These are phyloP conservation scores for Hoplodrina blanda DNA, from an alignment of 2,888 invertebrate genomes.

Conservation along the genomic window DNA sequence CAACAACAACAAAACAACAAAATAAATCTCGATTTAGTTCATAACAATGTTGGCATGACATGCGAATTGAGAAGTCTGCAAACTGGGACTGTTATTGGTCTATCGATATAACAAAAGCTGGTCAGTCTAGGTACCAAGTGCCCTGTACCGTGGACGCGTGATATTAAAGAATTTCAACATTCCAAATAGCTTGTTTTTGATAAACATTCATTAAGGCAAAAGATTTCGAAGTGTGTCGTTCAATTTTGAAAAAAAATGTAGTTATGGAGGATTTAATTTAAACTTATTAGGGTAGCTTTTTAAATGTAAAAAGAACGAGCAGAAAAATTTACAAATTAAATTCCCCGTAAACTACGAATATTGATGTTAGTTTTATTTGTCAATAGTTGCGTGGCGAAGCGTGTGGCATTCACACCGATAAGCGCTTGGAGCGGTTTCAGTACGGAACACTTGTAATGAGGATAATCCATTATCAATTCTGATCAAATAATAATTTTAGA, in stretches of 20 bases:
- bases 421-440: conserved; percentile 57
- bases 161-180: conserved; percentile 27
- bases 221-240: conserved; percentile 10
- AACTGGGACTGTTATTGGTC: conserved; percentile 49
- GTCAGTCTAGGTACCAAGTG: conserved; percentile 58
- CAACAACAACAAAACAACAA: conserved; percentile 69
- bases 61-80: conserved; percentile 72
- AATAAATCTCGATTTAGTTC: conserved; percentile 70
- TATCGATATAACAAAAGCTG: conserved; percentile 49
- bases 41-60: conserved; percentile 83
- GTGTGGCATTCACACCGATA: conserved; percentile 71
- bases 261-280: conserved; percentile 26
- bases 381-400: conserved; percentile 71
- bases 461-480: conserved; percentile 50
- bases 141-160: conserved; percentile 54
- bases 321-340: conserved; percentile 18
- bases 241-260: conserved; percentile 25
- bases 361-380: conserved; percentile 68
- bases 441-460: conserved; percentile 61
- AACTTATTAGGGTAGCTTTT: not conserved
- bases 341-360: conserved; percentile 32
- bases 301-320: not conserved
- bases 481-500: conserved; percentile 37
- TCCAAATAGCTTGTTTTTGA: conserved; percentile 18
- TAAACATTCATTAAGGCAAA: conserved; percentile 17